Evolutionary conservation across 2,113 vertebrate species (phyloP).

Genomic region (Diadophis punctatus): DNA sequence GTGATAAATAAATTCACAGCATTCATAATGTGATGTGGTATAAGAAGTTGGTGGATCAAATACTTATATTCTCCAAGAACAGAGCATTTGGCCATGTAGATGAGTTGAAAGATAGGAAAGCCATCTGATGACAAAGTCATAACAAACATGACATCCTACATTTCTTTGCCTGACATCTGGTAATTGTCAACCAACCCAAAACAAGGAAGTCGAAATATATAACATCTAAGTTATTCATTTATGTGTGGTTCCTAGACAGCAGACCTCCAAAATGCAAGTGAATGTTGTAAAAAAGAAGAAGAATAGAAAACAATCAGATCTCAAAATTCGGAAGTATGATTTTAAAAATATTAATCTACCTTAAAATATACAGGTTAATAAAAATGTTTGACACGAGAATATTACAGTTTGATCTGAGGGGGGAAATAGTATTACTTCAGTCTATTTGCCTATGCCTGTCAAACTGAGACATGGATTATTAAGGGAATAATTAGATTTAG

Average conservation of each 20-base stretch:
- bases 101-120: background rate
- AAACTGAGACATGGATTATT: background rate
- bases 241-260: background rate
- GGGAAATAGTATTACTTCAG: background rate
- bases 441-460: background rate
- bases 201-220: background rate
- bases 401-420: background rate
- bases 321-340: background rate
- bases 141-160: background rate
- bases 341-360: background rate
- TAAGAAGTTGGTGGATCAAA: background rate
- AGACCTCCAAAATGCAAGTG: background rate
- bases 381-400: background rate
- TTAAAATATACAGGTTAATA: background rate
- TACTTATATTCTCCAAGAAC: background rate
- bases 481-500: background rate
- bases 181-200: background rate
- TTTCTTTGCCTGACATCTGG: background rate
- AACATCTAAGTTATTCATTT: background rate
- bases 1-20: background rate
- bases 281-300: background rate
- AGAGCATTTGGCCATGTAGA: background rate
- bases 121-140: background rate
- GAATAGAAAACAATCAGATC: background rate
- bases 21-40: background rate